Evolutionary conservation across 1,140 invertebrate genomes (phyloP).

Genomic region (Charaxes varanes): DNA sequence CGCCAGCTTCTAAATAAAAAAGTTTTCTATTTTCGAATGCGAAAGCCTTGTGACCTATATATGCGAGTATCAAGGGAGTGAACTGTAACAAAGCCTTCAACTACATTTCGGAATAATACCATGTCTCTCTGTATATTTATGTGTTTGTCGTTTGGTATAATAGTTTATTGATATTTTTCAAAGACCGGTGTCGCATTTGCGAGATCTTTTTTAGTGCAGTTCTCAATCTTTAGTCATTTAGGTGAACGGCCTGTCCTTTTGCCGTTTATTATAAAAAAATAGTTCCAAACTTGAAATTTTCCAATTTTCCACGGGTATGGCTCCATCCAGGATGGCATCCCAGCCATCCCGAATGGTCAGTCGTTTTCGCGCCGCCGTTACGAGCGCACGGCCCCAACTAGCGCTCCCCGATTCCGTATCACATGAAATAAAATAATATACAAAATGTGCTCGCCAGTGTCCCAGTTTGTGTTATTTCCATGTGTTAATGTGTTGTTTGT

Average conservation of each 20-base stretch:
- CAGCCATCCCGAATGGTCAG: conserved; percentile 16
- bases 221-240: too few species aligned
- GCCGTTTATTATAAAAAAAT: too few species aligned
- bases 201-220: too few species aligned
- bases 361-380: conserved; percentile 16
- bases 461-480: conserved; percentile 16
- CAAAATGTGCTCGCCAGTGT: conserved; percentile 27
- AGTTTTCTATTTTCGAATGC: conserved; percentile 4
- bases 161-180: too few species aligned
- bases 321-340: conserved; percentile 14
- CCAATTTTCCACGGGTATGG: conserved; percentile 3
- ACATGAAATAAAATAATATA: conserved; percentile 14
- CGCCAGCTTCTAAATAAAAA: conserved; percentile 2
- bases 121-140: too few species aligned
- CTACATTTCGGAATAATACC: not conserved
- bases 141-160: too few species aligned
- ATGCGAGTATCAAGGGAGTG: not conserved
- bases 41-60: conserved; percentile 4
- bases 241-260: too few species aligned
- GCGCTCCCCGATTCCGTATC: conserved; percentile 10
- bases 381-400: conserved; percentile 14
- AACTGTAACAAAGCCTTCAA: not conserved
- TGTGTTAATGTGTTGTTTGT: conserved; percentile 24
- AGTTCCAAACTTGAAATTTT: too few species aligned
- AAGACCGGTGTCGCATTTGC: too few species aligned